phyloP scores from a whole-genome alignment of 2,797 vertebrate species.

The Ciconia nigra region DNA sequence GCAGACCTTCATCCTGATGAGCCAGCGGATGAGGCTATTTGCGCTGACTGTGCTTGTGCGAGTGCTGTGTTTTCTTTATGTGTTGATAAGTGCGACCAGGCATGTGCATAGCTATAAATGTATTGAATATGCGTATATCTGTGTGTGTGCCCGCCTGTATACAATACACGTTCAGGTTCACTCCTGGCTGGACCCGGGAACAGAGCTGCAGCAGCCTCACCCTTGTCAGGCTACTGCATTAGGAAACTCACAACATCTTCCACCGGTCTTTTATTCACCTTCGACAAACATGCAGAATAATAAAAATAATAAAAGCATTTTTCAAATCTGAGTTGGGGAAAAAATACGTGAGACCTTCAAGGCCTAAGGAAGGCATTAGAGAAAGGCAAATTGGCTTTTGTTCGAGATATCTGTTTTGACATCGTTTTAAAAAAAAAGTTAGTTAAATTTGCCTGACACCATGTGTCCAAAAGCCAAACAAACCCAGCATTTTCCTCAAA shows the following conservation, averaged over 20 bases:
- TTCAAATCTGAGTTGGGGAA: not conserved
- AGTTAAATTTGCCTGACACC: not conserved
- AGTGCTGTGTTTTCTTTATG: not conserved
- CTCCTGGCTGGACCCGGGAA: not conserved
- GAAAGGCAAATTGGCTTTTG: not conserved
- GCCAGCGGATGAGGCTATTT: not conserved
- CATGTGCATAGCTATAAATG: not conserved
- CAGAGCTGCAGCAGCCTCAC: not conserved
- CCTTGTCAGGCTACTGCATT: not conserved
- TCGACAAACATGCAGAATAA: not conserved
- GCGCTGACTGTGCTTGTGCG: not conserved
- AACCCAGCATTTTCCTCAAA: not conserved
- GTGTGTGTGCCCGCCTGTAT: not conserved
- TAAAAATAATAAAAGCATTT: not conserved
- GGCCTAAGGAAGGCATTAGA: not conserved
- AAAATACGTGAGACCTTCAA: not conserved
- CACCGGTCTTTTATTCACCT: not conserved
- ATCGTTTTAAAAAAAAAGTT: not conserved
- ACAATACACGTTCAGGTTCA: not conserved
- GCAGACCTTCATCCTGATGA: not conserved
- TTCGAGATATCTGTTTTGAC: not conserved
- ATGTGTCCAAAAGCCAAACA: not conserved
- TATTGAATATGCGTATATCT: not conserved
- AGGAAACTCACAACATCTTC: not conserved
- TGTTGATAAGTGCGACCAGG: not conserved